Evolutionary conservation across 2,888 invertebrate species (phyloP).

Genomic region (Polymixis lichenea): DNA sequence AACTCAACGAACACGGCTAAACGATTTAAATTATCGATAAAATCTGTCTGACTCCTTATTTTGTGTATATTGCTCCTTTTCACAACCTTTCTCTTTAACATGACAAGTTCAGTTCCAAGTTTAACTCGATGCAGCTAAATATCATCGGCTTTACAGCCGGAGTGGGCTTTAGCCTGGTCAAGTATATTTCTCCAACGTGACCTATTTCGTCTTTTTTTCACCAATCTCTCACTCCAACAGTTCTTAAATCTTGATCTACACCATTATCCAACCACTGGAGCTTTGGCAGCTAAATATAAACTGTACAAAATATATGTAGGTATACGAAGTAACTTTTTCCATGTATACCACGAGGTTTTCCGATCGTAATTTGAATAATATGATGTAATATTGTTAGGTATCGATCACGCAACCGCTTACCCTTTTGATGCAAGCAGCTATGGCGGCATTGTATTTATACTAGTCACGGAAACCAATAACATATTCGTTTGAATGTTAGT

Average conservation of each 20-base stretch:
- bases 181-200: too few species aligned
- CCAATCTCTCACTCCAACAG: too few species aligned
- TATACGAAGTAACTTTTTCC: constrained; percentile 29
- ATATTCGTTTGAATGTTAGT: constrained; percentile 50
- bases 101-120: constrained; percentile 6
- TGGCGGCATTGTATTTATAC: constrained; percentile 27
- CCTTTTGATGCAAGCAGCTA: constrained; percentile 32
- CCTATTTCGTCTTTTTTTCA: too few species aligned
- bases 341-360: constrained; percentile 35
- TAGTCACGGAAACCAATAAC: constrained; percentile 62
- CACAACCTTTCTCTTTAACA: neutral
- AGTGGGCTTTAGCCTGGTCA: too few species aligned
- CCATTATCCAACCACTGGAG: too few species aligned
- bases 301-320: constrained; percentile 1
- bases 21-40: neutral
- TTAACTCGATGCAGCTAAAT: constrained; percentile 9
- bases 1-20: too few species aligned
- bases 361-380: constrained; percentile 66
- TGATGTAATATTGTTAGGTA: constrained; percentile 55
- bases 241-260: too few species aligned
- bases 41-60: neutral
- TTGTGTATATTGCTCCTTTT: neutral
- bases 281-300: constrained; percentile 20
- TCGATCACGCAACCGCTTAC: constrained; percentile 54
- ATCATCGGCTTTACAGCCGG: neutral